Percentiles rank a stretch among this genome's conserved stretches.
Conservation (phyloP, 2,888 invertebrate species). For the Eurytoma adleriae region DNA sequence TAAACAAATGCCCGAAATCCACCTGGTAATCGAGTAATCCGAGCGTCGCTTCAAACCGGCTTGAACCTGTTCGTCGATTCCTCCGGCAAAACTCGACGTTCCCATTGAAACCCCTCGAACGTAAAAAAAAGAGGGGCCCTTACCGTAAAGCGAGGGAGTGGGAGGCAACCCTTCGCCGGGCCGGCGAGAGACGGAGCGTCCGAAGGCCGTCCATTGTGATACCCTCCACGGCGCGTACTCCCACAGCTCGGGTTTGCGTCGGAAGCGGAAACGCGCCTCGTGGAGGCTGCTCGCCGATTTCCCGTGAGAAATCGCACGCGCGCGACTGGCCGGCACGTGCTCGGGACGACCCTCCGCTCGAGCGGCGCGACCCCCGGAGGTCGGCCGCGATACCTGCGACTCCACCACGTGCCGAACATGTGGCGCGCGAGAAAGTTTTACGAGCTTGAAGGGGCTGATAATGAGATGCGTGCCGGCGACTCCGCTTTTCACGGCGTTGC, state of each 20-base stretch:
- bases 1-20: too few relatives aligned
- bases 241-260: slow-evolving; percentile 23
- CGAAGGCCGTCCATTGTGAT: slow-evolving; percentile 12
- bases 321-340: not conserved
- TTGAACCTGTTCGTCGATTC: too few relatives aligned
- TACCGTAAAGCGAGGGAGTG: not conserved
- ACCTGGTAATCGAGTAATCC: too few relatives aligned
- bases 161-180: slow-evolving; percentile 16
- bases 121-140: too few relatives aligned
- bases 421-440: slow-evolving; percentile 16
- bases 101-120: too few relatives aligned
- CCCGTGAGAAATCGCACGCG: slow-evolving; percentile 67
- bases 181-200: slow-evolving; percentile 3
- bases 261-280: slow-evolving; percentile 50
- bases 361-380: too few relatives aligned
- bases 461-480: slow-evolving; percentile 6
- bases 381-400: slow-evolving; percentile 45
- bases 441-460: slow-evolving; percentile 13
- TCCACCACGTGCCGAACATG: slow-evolving; percentile 43
- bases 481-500: not conserved
- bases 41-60: too few relatives aligned
- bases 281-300: slow-evolving; percentile 60
- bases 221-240: not conserved
- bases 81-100: too few relatives aligned
- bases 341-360: not conserved